phyloP scores from a whole-genome alignment of 1,140 invertebrate species.

The Caenorhabditis brenneri region DNA sequence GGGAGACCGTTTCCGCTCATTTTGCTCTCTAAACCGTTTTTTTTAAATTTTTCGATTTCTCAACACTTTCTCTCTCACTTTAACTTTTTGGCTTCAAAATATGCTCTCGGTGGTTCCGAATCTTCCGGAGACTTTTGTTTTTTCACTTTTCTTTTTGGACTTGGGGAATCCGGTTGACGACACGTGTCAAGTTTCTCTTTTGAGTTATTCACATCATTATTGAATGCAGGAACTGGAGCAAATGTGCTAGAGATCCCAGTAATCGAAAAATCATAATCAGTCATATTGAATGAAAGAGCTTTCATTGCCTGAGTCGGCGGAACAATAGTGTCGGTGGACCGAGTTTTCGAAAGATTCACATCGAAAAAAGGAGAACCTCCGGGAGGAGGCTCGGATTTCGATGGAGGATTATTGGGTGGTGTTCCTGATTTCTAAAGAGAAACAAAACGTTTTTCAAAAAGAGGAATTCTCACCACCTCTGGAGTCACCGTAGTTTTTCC shows the following conservation, averaged over 20 bases:
- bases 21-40: background rate
- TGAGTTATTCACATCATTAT: background rate
- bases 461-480: background rate
- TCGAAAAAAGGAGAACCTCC: background rate
- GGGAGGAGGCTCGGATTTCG: background rate
- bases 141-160: conserved; percentile 3
- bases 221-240: background rate
- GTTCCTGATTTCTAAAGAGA: too few relatives aligned
- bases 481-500: too few relatives aligned
- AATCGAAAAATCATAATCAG: background rate
- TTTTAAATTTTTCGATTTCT: background rate
- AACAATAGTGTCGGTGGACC: conserved; percentile 27
- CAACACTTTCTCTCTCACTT: conserved; percentile 28
- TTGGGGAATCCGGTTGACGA: background rate
- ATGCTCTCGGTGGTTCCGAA: background rate
- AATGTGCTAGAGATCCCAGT: background rate
- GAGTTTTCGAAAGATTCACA: background rate
- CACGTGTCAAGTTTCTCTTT: too few relatives aligned
- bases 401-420: background rate
- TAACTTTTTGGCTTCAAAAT: conserved; percentile 4
- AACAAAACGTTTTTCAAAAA: too few relatives aligned
- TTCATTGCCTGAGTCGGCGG: background rate
- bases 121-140: conserved; percentile 7
- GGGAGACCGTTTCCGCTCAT: background rate
- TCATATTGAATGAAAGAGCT: conserved; percentile 11